Conservation (phyloP, 2,797 vertebrate genomes). For the Pseudochirops corinnae region DNA sequence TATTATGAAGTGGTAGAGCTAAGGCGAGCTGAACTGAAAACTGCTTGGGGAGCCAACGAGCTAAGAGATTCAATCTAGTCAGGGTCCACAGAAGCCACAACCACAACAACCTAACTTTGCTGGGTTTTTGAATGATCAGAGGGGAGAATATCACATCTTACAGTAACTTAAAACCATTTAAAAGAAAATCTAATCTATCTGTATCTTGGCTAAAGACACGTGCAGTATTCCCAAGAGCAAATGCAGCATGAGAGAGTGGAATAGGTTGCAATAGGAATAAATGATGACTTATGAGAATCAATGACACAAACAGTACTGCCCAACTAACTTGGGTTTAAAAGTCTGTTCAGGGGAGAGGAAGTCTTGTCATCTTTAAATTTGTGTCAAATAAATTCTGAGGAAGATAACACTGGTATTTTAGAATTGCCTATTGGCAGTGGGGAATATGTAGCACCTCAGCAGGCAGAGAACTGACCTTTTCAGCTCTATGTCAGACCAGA, state of each 20-base stretch:
- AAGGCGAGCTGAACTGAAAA: conserved; percentile 50
- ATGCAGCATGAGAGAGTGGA: neutral
- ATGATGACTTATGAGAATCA: rapidly evolving
- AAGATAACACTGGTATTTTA: neutral
- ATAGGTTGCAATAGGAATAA: rapidly evolving
- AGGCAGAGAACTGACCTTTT: neutral
- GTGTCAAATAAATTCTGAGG: neutral
- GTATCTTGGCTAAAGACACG: neutral
- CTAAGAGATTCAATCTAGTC: conserved; percentile 66
- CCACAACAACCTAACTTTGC: neutral
- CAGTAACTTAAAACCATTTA: neutral
- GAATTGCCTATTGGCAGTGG: neutral
- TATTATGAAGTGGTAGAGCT: conserved; percentile 67
- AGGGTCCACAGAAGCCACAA: conserved; percentile 15
- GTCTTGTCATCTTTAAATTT: neutral
- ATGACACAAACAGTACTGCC: rapidly evolving
- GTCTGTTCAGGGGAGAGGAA: neutral
- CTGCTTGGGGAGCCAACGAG: conserved; percentile 20
- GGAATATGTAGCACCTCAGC: conserved; percentile 3
- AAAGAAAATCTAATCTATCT: neutral
- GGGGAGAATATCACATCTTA: neutral
- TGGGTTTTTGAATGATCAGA: neutral
- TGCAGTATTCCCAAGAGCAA: neutral
- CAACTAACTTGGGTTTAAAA: rapidly evolving
- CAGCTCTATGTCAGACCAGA: conserved; percentile 12